These are phyloP conservation scores for Mongoloraphidia duomilia DNA, from an alignment of 2,888 invertebrate genomes.

Conservation along the genomic window DNA sequence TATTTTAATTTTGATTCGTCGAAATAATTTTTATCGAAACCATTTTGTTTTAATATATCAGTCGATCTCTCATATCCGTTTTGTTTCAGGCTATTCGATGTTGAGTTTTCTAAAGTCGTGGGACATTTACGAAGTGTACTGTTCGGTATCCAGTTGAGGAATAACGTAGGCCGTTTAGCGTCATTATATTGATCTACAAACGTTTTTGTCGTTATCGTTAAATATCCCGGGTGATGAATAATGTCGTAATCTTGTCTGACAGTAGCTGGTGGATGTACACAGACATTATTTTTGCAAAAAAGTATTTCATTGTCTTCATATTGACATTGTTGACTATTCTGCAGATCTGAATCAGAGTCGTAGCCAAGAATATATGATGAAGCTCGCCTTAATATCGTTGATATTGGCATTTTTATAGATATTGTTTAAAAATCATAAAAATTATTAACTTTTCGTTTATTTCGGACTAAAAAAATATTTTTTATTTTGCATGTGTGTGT, in stretches of 20 bases:
- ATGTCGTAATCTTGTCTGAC: slow-evolving; percentile 70
- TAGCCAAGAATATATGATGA: slow-evolving; percentile 65
- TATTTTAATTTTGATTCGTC: slow-evolving; percentile 3
- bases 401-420: slow-evolving; percentile 50
- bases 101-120: slow-evolving; percentile 48
- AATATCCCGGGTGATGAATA: slow-evolving; percentile 82
- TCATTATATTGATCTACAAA: slow-evolving; percentile 64
- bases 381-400: slow-evolving; percentile 60
- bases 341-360: slow-evolving; percentile 40
- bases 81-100: slow-evolving; percentile 30
- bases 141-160: slow-evolving; percentile 92
- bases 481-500: no score
- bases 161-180: slow-evolving; percentile 63
- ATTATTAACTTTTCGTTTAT: no score
- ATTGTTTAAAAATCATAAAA: background rate
- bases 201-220: slow-evolving; percentile 76
- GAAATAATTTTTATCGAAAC: slow-evolving; percentile 6
- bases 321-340: slow-evolving; percentile 38
- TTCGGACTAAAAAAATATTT: no score
- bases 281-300: slow-evolving; percentile 92
- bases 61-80: slow-evolving; percentile 26
- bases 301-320: slow-evolving; percentile 75
- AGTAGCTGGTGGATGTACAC: slow-evolving; percentile 85
- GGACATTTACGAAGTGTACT: slow-evolving; percentile 76
- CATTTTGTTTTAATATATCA: slow-evolving; percentile 29